Conservation (phyloP, 2,888 invertebrate genomes). For the Eupithecia exiguata region DNA sequence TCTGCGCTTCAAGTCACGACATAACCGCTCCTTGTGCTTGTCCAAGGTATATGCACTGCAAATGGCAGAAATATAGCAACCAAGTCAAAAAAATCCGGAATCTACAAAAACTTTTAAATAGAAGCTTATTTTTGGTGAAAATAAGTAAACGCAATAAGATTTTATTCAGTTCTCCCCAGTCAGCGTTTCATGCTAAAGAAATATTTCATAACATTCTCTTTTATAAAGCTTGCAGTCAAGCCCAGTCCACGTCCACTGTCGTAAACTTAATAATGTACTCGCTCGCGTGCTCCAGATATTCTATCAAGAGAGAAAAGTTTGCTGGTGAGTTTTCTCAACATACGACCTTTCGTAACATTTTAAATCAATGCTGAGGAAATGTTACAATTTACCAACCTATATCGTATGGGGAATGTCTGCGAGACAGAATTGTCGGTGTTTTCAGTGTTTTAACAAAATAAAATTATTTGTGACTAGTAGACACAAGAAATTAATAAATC, state of each 20-base stretch:
- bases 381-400: not conserved
- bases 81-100: not conserved
- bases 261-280: conserved; percentile 24
- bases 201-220: not conserved
- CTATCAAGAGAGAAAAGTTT: conserved; percentile 9
- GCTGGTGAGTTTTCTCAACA: conserved; percentile 1
- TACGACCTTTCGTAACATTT: conserved; percentile 1
- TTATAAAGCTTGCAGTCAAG: conserved; percentile 11
- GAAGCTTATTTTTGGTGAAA: not conserved
- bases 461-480: too few relatives aligned
- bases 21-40: too few relatives aligned
- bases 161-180: not conserved
- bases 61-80: not conserved
- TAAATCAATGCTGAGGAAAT: conserved; percentile 6
- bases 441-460: too few relatives aligned
- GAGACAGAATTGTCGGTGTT: not conserved
- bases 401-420: not conserved
- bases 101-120: not conserved
- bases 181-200: not conserved
- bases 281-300: conserved; percentile 19
- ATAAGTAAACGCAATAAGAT: not conserved
- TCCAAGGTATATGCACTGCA: not conserved
- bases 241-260: conserved; percentile 5
- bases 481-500: too few relatives aligned
- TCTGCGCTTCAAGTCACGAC: too few relatives aligned